Evolutionary conservation across 1,140 invertebrate species (phyloP).

Genomic region (Pogonomyrmex barbatus): DNA sequence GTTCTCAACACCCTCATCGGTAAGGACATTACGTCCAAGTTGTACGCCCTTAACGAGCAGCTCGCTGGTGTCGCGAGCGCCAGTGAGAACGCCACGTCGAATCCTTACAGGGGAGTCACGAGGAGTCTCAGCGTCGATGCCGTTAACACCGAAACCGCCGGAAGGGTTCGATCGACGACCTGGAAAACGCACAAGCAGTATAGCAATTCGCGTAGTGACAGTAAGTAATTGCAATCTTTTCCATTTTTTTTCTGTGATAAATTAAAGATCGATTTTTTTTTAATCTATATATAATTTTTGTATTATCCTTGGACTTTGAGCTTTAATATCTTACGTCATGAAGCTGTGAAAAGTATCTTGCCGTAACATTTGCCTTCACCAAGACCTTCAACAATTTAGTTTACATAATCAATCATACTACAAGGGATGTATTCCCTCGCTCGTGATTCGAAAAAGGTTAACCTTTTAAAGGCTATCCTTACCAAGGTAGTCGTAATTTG

Average conservation of each 20-base stretch:
- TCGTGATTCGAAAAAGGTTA: not conserved
- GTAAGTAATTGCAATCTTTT: conserved; percentile 70
- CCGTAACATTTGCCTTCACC: not conserved
- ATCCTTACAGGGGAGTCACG: conserved; percentile 86
- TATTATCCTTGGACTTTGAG: not conserved
- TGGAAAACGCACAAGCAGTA: conserved; percentile 87
- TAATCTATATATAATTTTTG: not conserved
- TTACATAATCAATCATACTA: conserved; percentile 2
- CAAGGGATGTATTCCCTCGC: not conserved
- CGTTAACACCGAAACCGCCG: conserved; percentile 91
- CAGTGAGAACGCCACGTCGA: conserved; percentile 77
- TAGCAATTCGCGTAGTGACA: conserved; percentile 83
- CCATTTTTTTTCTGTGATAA: not conserved
- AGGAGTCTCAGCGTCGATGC: conserved; percentile 92
- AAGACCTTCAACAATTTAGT: not conserved
- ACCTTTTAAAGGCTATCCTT: conserved; percentile 18
- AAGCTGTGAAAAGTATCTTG: not conserved
- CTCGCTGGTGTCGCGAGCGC: conserved; percentile 85
- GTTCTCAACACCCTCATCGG: conserved; percentile 93
- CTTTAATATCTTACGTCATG: not conserved
- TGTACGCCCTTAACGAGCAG: conserved; percentile 93
- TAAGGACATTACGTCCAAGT: conserved; percentile 95
- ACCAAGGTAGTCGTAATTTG: conserved; percentile 6
- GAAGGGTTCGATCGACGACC: conserved; percentile 89
- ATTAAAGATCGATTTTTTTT: not conserved